phyloP scores from a whole-genome alignment of 30 jellyfish, hydroid and myxozoan genomes.

The Cassiopea andromeda region DNA sequence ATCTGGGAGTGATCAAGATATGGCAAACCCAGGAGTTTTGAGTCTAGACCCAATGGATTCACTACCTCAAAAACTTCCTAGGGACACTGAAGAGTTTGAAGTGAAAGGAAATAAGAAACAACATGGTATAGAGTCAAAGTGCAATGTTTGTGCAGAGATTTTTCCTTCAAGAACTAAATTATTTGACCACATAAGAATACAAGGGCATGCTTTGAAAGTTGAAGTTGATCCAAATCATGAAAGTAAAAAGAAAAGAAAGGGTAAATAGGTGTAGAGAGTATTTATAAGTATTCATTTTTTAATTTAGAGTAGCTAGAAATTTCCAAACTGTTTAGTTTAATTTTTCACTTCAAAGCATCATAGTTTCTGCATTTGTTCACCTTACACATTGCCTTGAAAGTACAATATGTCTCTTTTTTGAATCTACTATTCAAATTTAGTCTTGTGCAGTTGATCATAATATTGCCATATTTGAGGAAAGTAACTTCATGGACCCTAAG shows the following conservation, averaged over 20 bases:
- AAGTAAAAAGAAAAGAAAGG: conserved; percentile 32
- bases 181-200: conserved; percentile 73
- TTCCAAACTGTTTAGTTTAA: too few species aligned
- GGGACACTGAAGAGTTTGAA: background rate
- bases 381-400: too few species aligned
- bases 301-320: too few species aligned
- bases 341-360: too few species aligned
- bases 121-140: conserved; percentile 41
- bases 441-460: too few species aligned
- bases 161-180: conserved; percentile 87
- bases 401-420: too few species aligned
- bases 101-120: background rate
- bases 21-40: conserved; percentile 3
- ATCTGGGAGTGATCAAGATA: conserved; percentile 16
- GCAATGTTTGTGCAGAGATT: conserved; percentile 67
- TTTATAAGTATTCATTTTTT: too few species aligned
- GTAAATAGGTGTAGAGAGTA: background rate
- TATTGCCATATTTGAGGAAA: too few species aligned
- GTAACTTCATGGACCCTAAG: too few species aligned
- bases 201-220: conserved; percentile 80
- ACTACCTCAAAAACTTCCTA: background rate
- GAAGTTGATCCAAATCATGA: conserved; percentile 3
- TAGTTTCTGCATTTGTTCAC: too few species aligned
- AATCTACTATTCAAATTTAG: too few species aligned
- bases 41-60: background rate